Evolutionary conservation across 2,888 invertebrate species (phyloP).

Genomic region (Megamerina dolium): DNA sequence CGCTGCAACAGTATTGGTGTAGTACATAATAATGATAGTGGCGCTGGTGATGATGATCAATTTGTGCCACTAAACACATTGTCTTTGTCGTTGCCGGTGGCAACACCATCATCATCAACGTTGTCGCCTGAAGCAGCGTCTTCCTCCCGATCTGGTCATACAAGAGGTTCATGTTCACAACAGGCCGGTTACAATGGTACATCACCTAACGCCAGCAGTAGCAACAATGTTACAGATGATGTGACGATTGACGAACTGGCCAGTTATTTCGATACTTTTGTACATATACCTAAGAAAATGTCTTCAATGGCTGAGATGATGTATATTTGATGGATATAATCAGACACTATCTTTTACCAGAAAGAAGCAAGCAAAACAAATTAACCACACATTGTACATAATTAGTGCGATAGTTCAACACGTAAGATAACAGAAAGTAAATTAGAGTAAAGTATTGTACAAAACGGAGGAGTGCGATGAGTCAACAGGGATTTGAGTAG

Average conservation of each 20-base stretch:
- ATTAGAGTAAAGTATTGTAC: neutral
- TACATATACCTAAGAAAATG: conserved; percentile 97
- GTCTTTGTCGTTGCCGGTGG: conserved; percentile 4
- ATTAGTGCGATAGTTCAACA: too few species aligned
- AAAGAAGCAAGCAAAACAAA: too few species aligned
- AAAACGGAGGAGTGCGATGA: too few species aligned
- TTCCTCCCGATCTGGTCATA: conserved; percentile 7
- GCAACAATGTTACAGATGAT: conserved; percentile 59
- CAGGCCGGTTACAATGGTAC: conserved; percentile 65
- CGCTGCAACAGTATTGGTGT: conserved; percentile 1
- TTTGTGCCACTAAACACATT: neutral
- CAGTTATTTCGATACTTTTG: conserved; percentile 90
- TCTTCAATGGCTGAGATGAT: conserved; percentile 98
- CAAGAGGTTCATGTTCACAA: conserved; percentile 63
- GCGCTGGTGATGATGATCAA: neutral
- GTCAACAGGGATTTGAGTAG: too few species aligned
- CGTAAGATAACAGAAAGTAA: too few species aligned
- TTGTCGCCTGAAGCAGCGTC: neutral
- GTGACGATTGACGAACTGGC: conserved; percentile 91
- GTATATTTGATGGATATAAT: conserved; percentile 79
- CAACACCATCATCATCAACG: conserved; percentile 8
- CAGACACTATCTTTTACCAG: too few species aligned
- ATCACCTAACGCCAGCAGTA: conserved; percentile 11
- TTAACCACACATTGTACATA: too few species aligned
- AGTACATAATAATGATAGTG: neutral